Base-by-base conservation (phyloP, 2,888 invertebrate genomes). In the Doris montereyensis region DNA sequence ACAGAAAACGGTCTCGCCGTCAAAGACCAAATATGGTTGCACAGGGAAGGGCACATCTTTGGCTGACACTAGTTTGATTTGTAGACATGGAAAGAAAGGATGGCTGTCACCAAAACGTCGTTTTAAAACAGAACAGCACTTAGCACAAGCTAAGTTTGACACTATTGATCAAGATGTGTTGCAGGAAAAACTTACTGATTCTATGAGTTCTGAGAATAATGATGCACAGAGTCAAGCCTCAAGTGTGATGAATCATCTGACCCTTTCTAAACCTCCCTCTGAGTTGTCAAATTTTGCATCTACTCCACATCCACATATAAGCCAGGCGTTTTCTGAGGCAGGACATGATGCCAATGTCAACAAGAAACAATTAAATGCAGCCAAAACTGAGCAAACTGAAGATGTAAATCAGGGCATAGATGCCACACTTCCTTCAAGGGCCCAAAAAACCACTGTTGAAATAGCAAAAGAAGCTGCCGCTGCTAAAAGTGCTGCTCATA, bases 1-100 rank as follows among this genome's bases (percentile, higher is more conserved):
- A 21, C 79, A 79, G 35, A 79, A 79, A 76, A 79, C 79, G 1
- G 79, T 79, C 5, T 79, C 79, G 13, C 79, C 79, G 1, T 79
- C 79, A 21, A 79, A 79, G 24, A 60, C 62, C 52, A 41, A 41
- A 17, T 10, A 10, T 10, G 17, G 5, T 41, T 41, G 5, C 8
- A 41, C 5, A 10, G 17, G 8, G 17, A 41, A 41, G 17, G 52
- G 52, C 5, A 41, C 17, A 1, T 1, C 26, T 21, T 21, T 13
- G 1, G 32, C 8, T 13, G n/a, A 30, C 34, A 30, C 24, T 34
- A 70, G 30, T 10, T 26, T 24, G 26, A 17, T 65, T 24, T 21
- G 21, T n/a, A 65, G 28, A 24, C 3, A 26, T 21, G 70, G 68
- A 1, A 79, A 79, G 65, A 79, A 79, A 26, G 75, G 76, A n/a